Percentiles rank a stretch among this genome's conserved stretches.
Evolutionary conservation across 2,888 invertebrate species (phyloP).

Genomic region (Tetragnatha montana): DNA sequence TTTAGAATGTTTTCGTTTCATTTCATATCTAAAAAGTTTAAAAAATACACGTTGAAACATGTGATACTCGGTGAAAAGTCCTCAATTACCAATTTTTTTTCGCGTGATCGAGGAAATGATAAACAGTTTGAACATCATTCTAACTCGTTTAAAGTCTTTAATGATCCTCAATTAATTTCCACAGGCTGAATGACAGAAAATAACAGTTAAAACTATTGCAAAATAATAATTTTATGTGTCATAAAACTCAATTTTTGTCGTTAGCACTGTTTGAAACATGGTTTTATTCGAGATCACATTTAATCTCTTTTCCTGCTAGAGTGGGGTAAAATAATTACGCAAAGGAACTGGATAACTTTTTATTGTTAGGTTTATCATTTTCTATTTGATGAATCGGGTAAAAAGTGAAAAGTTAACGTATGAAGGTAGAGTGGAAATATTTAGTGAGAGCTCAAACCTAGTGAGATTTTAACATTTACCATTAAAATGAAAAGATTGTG

Average conservation of each 20-base stretch:
- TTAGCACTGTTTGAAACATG: slow-evolving; percentile 1
- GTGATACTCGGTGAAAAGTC: too few species aligned
- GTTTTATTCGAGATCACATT: slow-evolving; percentile 21
- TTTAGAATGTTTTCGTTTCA: too few species aligned
- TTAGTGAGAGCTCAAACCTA: neutral
- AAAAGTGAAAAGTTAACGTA: neutral
- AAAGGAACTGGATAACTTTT: slow-evolving; percentile 51
- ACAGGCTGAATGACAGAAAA: slow-evolving; percentile 9
- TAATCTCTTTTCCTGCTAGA: slow-evolving; percentile 37
- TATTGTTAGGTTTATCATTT: slow-evolving; percentile 39
- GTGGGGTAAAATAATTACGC: slow-evolving; percentile 46
- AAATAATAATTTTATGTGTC: slow-evolving; percentile 50
- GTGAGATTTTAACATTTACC: too few species aligned
- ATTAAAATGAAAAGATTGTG: too few species aligned
- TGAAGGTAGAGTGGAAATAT: neutral
- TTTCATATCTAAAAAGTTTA: too few species aligned
- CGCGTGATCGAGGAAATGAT: slow-evolving; percentile 31
- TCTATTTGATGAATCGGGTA: neutral
- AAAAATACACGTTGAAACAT: too few species aligned
- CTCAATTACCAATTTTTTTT: slow-evolving; percentile 13
- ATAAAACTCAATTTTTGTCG: slow-evolving; percentile 35
- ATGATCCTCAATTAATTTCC: slow-evolving; percentile 23
- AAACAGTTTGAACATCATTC: slow-evolving; percentile 17
- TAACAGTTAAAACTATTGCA: slow-evolving; percentile 38
- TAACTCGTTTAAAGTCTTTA: slow-evolving; percentile 17